Evolutionary conservation across 2,888 invertebrate genomes (phyloP).

Genomic region (Automeris io): DNA sequence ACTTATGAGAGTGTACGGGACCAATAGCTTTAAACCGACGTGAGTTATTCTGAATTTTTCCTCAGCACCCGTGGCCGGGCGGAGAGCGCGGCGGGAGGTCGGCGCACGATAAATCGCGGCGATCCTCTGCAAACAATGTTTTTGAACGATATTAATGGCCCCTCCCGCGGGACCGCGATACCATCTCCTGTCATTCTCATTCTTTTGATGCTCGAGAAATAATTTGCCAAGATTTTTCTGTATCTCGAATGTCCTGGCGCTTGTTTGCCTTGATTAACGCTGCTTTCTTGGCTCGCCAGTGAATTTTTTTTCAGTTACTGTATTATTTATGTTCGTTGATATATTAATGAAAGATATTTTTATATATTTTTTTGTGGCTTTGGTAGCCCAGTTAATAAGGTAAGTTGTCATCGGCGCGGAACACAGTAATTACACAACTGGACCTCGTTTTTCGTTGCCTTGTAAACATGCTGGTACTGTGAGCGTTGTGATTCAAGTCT

Average conservation of each 20-base stretch:
- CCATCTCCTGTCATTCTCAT: conserved; percentile 51
- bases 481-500: too few species aligned
- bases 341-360: too few species aligned
- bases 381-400: too few species aligned
- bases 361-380: too few species aligned
- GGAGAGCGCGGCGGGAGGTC: conserved; percentile 9
- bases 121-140: conserved; percentile 65
- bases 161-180: conserved; percentile 37
- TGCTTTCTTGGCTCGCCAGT: conserved; percentile 13
- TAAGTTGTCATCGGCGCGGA: too few species aligned
- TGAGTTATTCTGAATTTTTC: background rate
- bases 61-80: background rate
- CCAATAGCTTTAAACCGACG: background rate
- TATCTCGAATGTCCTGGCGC: conserved; percentile 13
- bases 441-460: too few species aligned
- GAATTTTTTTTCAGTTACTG: conserved; percentile 5
- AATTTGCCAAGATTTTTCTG: conserved; percentile 30
- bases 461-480: too few species aligned
- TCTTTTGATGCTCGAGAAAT: conserved; percentile 46
- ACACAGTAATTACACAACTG: too few species aligned
- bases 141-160: conserved; percentile 65
- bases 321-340: too few species aligned
- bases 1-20: background rate
- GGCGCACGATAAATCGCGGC: conserved; percentile 53
- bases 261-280: conserved; percentile 15